Conservation (phyloP, 2,888 invertebrate genomes). For the Diarsia brunnea region DNA sequence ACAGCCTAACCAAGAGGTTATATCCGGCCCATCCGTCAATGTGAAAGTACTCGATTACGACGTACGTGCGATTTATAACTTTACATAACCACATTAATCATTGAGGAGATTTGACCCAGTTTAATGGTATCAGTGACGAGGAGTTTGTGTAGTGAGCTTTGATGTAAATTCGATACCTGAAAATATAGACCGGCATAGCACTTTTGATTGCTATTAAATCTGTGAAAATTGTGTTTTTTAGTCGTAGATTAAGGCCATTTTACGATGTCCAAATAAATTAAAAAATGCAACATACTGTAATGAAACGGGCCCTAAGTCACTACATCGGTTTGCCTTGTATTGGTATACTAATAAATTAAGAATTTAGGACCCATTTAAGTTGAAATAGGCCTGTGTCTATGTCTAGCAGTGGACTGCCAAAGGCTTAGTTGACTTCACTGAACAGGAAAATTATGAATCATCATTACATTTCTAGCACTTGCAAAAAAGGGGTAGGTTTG, state of each 20-base stretch:
- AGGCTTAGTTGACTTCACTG: neutral
- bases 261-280: too few species aligned
- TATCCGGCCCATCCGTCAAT: slow-evolving; percentile 73
- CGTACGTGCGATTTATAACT: slow-evolving; percentile 72
- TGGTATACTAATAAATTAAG: neutral
- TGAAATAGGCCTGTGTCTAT: neutral
- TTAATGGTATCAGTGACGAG: slow-evolving; percentile 41
- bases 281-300: too few species aligned
- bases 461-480: neutral
- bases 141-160: slow-evolving; percentile 15
- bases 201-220: neutral
- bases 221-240: neutral
- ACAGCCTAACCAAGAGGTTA: slow-evolving; percentile 72
- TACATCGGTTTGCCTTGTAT: neutral
- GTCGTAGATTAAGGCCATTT: neutral
- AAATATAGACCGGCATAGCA: neutral
- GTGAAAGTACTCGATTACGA: slow-evolving; percentile 72
- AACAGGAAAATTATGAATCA: neutral
- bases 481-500: neutral
- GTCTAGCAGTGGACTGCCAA: neutral
- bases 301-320: too few species aligned
- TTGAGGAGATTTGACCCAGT: slow-evolving; percentile 68
- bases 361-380: neutral
- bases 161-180: neutral
- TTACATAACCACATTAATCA: slow-evolving; percentile 71